These are phyloP conservation scores for Agrilus planipennis DNA, from an alignment of 1,140 invertebrate genomes.

Conservation along the genomic window DNA sequence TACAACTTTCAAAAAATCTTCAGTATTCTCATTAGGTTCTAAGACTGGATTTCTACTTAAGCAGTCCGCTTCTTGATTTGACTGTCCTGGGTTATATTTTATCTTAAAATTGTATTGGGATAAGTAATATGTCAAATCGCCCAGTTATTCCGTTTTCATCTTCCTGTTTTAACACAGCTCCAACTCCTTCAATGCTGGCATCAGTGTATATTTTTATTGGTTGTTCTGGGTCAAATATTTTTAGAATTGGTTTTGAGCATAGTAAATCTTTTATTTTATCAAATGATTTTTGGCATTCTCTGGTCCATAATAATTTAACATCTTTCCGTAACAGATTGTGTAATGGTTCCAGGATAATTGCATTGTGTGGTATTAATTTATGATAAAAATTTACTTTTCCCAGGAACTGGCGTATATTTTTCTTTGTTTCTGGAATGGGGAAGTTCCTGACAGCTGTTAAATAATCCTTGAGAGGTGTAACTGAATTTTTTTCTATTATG, in stretches of 20 bases:
- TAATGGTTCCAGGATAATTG: conserved; percentile 24
- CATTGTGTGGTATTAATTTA: conserved; percentile 27
- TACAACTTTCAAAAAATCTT: conserved; percentile 5
- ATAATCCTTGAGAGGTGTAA: conserved; percentile 1
- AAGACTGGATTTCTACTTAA: conserved; percentile 18
- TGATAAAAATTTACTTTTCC: conserved; percentile 25
- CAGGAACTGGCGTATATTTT: conserved; percentile 6
- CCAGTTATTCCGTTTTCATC: conserved; percentile 4
- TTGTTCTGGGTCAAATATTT: conserved; percentile 12
- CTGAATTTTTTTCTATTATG: not conserved
- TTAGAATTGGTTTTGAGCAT: conserved; percentile 11
- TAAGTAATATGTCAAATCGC: no score
- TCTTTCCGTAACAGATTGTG: conserved; percentile 14
- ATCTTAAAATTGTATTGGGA: no score
- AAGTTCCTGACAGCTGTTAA: conserved; percentile 1
- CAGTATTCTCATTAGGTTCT: not conserved
- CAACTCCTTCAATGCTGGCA: conserved; percentile 11
- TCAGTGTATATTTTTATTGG: conserved; percentile 14
- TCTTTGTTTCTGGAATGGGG: not conserved
- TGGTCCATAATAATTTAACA: conserved; percentile 6
- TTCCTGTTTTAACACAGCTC: conserved; percentile 13
- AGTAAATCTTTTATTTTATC: conserved; percentile 12
- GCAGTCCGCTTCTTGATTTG: no score
- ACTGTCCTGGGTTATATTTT: no score
- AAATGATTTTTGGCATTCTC: not conserved